Conservation (phyloP, 1,140 invertebrate genomes). For the Drosophila dunni region DNA sequence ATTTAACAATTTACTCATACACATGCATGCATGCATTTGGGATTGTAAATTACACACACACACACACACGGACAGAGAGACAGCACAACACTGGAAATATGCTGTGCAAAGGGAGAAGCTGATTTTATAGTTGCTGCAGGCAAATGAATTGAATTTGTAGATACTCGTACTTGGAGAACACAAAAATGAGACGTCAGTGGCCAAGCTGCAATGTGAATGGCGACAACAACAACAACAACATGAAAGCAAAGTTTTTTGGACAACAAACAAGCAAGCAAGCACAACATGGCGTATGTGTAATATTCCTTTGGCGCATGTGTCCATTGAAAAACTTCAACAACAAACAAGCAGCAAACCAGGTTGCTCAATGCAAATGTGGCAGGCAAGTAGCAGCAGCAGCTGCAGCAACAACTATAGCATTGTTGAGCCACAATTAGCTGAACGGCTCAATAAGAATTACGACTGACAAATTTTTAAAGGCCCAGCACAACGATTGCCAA, state of each 20-base stretch:
- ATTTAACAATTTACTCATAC: conserved; percentile 81
- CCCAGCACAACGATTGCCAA: conserved; percentile 57
- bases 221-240: conserved; percentile 42
- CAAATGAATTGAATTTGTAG: conserved; percentile 57
- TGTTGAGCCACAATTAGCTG: conserved; percentile 59
- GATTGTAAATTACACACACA: conserved; percentile 77
- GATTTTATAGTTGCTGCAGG: conserved; percentile 37
- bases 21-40: conserved; percentile 62
- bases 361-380: conserved; percentile 65
- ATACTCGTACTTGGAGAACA: conserved; percentile 40
- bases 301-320: conserved; percentile 67
- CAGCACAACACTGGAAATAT: conserved; percentile 4
- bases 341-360: conserved; percentile 48
- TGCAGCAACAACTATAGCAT: conserved; percentile 12
- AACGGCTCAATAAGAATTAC: conserved; percentile 58
- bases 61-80: conserved; percentile 6
- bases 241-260: conserved; percentile 62
- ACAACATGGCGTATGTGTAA: conserved; percentile 73
- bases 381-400: conserved; percentile 18
- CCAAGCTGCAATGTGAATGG: conserved; percentile 33
- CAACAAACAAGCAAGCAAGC: conserved; percentile 12
- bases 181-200: conserved; percentile 57
- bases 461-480: conserved; percentile 55
- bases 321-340: conserved; percentile 62
- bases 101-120: conserved; percentile 8